phyloP scores from a whole-genome alignment of 1,140 invertebrate species.

The Tetragnatha versicolor region DNA sequence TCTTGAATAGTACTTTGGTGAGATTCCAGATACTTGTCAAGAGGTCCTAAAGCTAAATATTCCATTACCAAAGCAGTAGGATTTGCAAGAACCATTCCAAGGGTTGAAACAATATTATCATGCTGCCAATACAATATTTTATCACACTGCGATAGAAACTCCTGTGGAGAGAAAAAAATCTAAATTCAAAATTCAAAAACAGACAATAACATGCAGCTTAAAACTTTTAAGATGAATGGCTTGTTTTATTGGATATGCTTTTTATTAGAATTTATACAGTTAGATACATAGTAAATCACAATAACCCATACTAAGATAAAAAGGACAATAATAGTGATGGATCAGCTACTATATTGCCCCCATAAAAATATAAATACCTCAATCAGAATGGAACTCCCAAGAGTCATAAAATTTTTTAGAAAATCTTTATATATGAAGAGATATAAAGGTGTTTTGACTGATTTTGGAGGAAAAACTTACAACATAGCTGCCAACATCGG shows the following conservation, averaged over 20 bases:
- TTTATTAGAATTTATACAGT: too few species aligned
- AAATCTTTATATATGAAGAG: background rate
- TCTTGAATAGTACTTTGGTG: slow-evolving; percentile 68
- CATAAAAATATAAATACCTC: background rate
- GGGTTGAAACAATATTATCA: slow-evolving; percentile 74
- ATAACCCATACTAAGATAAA: background rate
- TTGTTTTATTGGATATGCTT: too few species aligned
- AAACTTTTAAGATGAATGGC: too few species aligned
- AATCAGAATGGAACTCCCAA: too few species aligned
- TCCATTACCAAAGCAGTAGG: slow-evolving; percentile 83
- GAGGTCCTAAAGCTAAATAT: slow-evolving; percentile 76
- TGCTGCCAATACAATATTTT: slow-evolving; percentile 79
- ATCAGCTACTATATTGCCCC: background rate
- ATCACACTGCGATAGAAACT: slow-evolving; percentile 77
- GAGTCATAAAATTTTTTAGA: too few species aligned
- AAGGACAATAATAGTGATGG: background rate
- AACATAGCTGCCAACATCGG: too few species aligned
- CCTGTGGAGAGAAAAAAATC: too few species aligned
- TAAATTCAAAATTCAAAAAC: too few species aligned
- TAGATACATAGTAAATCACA: too few species aligned
- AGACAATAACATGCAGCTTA: too few species aligned
- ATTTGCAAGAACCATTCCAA: slow-evolving; percentile 75
- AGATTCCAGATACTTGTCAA: slow-evolving; percentile 76
- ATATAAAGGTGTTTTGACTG: background rate
- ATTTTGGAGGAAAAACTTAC: background rate